Conservation (phyloP, 2,888 invertebrate species). For the Morpho achilles region DNA sequence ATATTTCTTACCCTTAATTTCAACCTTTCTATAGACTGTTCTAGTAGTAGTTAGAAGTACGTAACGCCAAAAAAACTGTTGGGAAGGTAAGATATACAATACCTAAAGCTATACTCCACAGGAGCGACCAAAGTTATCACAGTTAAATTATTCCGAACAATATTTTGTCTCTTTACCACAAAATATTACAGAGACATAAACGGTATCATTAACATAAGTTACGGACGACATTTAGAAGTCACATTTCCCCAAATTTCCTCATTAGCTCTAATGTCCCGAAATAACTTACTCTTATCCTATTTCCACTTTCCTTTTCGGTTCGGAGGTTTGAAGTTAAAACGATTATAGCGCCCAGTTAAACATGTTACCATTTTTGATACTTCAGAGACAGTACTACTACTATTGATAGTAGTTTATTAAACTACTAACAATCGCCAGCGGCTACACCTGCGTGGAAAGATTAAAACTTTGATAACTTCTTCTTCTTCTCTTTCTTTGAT, state of each 20-base stretch:
- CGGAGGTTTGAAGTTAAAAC: conserved; percentile 2
- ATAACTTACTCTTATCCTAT: conserved; percentile 12
- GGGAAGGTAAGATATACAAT: no score
- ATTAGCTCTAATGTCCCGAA: conserved; percentile 17
- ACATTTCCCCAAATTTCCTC: conserved; percentile 21
- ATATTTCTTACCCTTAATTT: no score
- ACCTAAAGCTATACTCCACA: no score
- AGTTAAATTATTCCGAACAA: background rate
- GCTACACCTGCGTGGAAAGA: no score
- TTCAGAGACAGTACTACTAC: conserved; percentile 8
- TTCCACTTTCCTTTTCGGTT: conserved; percentile 4
- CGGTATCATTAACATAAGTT: conserved; percentile 22
- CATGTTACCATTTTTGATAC: conserved; percentile 1
- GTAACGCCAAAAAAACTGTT: no score
- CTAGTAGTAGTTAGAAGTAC: no score
- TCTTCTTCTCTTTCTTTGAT: no score
- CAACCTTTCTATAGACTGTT: no score
- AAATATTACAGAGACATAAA: conserved; percentile 5
- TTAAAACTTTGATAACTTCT: no score
- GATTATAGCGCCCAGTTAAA: background rate
- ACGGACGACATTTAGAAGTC: conserved; percentile 22
- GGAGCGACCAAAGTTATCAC: no score
- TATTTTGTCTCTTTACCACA: conserved; percentile 4
- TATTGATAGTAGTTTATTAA: no score
- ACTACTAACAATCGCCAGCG: no score